These are phyloP conservation scores for Argyrosomus japonicus DNA, from an alignment of 2,113 vertebrate genomes.

Conservation along the genomic window DNA sequence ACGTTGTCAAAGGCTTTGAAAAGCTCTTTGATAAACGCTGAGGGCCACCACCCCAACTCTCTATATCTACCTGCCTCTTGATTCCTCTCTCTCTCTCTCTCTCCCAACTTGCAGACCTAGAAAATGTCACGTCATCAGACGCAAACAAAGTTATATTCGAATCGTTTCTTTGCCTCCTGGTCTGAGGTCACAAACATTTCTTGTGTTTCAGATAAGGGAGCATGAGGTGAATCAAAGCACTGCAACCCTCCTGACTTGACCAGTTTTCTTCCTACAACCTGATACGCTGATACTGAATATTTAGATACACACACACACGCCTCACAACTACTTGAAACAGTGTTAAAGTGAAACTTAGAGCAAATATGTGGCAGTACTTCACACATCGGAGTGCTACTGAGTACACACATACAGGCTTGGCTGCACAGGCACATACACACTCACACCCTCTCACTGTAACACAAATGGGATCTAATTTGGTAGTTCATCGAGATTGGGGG, in stretches of 20 bases:
- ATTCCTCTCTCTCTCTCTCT: constrained; percentile 8
- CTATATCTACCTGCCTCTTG: constrained; percentile 31
- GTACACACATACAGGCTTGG: neutral
- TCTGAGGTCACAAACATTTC: constrained; percentile 57
- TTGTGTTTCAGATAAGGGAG: constrained; percentile 42
- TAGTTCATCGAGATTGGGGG: constrained; percentile 23
- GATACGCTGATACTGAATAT: constrained; percentile 18
- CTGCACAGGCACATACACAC: constrained; percentile 16
- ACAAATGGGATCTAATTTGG: constrained; percentile 50
- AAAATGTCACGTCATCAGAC: constrained; percentile 33
- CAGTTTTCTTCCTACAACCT: neutral
- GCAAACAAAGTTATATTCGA: constrained; percentile 57
- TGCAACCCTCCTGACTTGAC: neutral
- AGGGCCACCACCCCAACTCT: constrained; percentile 65
- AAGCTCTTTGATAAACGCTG: constrained; percentile 73
- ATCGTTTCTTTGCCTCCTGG: constrained; percentile 52
- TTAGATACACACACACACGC: constrained; percentile 13
- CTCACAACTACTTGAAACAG: constrained; percentile 29
- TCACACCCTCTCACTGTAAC: constrained; percentile 36
- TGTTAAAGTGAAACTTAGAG: constrained; percentile 42
- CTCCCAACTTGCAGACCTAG: constrained; percentile 21
- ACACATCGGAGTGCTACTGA: constrained; percentile 31
- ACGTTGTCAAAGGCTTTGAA: constrained; percentile 68
- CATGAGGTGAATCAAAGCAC: neutral
- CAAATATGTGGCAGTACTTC: constrained; percentile 31